Conservation (phyloP, 1,140 invertebrate species). For the Xylocopa sonorina region DNA sequence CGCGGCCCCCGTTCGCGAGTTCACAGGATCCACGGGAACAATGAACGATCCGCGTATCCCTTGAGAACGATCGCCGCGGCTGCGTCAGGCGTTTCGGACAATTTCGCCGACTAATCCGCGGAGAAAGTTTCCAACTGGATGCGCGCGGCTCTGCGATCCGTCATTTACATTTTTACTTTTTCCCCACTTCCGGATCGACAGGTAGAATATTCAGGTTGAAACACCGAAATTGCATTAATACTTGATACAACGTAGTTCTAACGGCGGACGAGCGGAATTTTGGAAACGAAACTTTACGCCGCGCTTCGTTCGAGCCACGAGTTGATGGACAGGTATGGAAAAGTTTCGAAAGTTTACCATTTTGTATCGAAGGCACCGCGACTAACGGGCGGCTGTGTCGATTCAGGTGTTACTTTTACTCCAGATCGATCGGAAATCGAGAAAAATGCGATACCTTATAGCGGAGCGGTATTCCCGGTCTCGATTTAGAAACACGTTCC, state of each 20-base stretch:
- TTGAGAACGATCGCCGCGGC: constrained; percentile 23
- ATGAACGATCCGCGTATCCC: background rate
- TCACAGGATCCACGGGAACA: background rate
- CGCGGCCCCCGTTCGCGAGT: constrained; percentile 24
- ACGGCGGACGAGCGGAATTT: background rate
- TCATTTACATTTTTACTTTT: background rate
- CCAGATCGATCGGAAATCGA: background rate
- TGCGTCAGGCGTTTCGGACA: constrained; percentile 25
- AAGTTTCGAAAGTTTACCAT: constrained; percentile 12
- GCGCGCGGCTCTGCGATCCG: background rate
- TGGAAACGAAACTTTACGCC: background rate
- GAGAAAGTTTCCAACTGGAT: constrained; percentile 6
- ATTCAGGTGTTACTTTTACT: background rate
- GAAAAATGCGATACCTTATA: background rate
- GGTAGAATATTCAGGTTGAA: background rate
- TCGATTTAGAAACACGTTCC: background rate
- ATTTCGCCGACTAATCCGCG: constrained; percentile 25
- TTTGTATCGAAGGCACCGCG: background rate
- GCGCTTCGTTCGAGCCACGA: background rate
- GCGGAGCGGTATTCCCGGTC: background rate
- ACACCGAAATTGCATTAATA: background rate
- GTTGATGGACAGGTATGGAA: background rate
- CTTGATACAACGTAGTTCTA: background rate
- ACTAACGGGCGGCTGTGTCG: constrained; percentile 3
- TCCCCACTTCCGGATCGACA: background rate